Evolutionary conservation across 1,140 invertebrate species (phyloP), one percentile per base, ranked within the genome.

Genomic region (Neoseiulus cucumeris): DNA sequence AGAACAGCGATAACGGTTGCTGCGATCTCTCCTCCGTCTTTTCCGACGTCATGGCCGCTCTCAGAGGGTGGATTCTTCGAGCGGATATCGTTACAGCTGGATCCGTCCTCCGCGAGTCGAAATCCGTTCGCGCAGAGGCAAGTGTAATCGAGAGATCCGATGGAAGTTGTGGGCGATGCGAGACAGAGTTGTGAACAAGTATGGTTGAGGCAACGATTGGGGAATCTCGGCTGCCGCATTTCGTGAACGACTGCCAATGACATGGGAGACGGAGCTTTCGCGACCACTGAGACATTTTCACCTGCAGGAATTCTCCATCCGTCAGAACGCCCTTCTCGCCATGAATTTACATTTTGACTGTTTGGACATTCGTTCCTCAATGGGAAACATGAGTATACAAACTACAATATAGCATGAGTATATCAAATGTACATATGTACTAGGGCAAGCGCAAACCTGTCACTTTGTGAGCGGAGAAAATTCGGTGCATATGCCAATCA

Each of bases 231-330:
- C 72, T 92, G 89, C 29, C 88, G 79, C 55, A 87, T 82, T 0
- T 85, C 84, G 75, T 91, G 87, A 69, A 83, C 87, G 69, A 82
- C 85, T 69, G 86, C 86, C 64, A 91, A 84, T 72, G 89, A 87
- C 87, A 91, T 89, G 0, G 87, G 87, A 68, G 14, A 7, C 5
- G 45, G 45, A 4, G 45, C 45, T 25, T 47, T 47, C 14, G 28
- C 20, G 7, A 47, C 45, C 45, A 47, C 45, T 4, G 45, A 20
- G 45, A 6, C 20, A 47, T 47, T 47, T 6, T 47, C 45, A 25
- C 45, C 45, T 47, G 45, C 6, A 4, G 4, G 28, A n/a, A n/a
- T n/a, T n/a, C n/a, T n/a, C n/a, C n/a, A n/a, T n/a, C n/a, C n/a
- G n/a, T n/a, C n/a, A n/a, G n/a, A n/a, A n/a, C n/a, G n/a, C n/a